Evolutionary conservation across 2,888 invertebrate genomes (phyloP).

Genomic region (Beris chalybata): DNA sequence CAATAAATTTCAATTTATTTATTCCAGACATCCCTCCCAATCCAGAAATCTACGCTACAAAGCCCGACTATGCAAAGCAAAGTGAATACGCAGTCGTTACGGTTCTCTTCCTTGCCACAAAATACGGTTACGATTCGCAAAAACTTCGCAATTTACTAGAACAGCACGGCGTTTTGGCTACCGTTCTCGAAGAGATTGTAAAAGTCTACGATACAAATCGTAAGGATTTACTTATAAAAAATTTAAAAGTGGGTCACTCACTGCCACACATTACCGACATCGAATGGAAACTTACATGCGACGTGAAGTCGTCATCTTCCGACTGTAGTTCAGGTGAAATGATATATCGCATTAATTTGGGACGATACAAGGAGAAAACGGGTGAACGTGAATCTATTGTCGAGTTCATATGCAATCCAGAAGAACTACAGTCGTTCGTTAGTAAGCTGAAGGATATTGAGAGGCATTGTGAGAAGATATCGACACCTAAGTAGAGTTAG

Average conservation of each 20-base stretch:
- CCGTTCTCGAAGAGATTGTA: constrained; percentile 48
- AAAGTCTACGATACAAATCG: constrained; percentile 51
- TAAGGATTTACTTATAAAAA: constrained; percentile 49
- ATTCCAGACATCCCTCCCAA: constrained; percentile 51
- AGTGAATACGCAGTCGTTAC: constrained; percentile 54
- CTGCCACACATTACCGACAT: constrained; percentile 53
- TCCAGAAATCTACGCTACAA: constrained; percentile 54
- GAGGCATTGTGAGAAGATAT: constrained; percentile 51
- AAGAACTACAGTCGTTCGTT: constrained; percentile 54
- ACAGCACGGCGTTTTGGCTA: constrained; percentile 41
- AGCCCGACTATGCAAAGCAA: constrained; percentile 52
- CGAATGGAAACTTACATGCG: constrained; percentile 54
- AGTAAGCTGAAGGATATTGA: constrained; percentile 55
- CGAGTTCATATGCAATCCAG: constrained; percentile 54
- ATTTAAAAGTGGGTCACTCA: constrained; percentile 49
- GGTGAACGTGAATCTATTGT: constrained; percentile 50
- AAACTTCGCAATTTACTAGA: constrained; percentile 49
- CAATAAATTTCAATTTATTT: neutral
- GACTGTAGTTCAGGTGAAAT: constrained; percentile 49
- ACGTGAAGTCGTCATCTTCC: constrained; percentile 52
- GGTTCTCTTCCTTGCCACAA: constrained; percentile 49
- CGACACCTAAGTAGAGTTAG: constrained; percentile 28
- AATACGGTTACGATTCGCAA: constrained; percentile 47
- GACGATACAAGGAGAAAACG: constrained; percentile 49
- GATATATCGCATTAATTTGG: constrained; percentile 52